Evolutionary conservation across 2,113 vertebrate species (phyloP).

Genomic region (Embiotoca jacksoni): DNA sequence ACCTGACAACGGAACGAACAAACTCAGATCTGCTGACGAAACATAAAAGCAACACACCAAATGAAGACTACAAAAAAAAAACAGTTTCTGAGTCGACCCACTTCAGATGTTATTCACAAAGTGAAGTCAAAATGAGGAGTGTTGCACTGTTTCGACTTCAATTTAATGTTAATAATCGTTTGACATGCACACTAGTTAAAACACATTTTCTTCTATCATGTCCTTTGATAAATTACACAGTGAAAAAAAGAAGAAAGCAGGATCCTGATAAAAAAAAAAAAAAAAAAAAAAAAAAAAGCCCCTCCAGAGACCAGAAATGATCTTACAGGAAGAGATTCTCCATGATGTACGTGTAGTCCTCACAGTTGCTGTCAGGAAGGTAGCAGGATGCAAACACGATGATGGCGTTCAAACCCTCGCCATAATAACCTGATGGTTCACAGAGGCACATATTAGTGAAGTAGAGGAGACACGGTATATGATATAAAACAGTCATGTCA

Average conservation of each 20-base stretch:
- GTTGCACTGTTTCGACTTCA: too few species aligned
- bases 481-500: not conserved
- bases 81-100: too few species aligned
- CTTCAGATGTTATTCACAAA: too few species aligned
- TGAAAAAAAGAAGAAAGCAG: not conserved
- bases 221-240: conserved; percentile 2
- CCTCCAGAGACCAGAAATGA: not conserved
- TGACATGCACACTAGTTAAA: not conserved
- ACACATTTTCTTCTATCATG: not conserved
- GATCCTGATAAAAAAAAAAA: not conserved
- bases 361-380: conserved; percentile 93
- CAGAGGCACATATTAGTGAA: not conserved
- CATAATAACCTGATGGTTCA: conserved; percentile 90
- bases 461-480: too few species aligned
- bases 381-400: conserved; percentile 97
- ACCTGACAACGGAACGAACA: conserved; percentile 81
- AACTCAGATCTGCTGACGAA: rapidly evolving
- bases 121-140: not conserved
- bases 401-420: conserved; percentile 96
- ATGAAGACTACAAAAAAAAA: not conserved
- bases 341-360: conserved; percentile 98
- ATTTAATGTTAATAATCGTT: too few species aligned
- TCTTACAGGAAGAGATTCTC: conserved; percentile 97
- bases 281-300: not conserved
- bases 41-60: not conserved